Conservation (phyloP, 2,888 invertebrate genomes). For the Morpho helenor region DNA sequence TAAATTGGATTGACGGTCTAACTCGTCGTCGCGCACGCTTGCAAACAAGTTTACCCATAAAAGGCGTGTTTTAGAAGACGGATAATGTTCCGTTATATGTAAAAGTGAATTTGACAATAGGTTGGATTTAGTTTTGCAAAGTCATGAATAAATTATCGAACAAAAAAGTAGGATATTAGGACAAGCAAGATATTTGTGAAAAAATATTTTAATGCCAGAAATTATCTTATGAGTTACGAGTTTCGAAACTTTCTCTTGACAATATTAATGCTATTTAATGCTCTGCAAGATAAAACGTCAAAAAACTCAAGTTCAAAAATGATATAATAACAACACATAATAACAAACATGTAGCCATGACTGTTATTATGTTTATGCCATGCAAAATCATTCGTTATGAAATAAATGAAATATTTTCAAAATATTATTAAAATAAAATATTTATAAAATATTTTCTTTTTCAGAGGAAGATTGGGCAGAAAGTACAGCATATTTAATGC, state of each 20-base stretch:
- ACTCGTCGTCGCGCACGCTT: slow-evolving; percentile 2
- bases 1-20: neutral
- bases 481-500: slow-evolving; percentile 82
- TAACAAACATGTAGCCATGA: no score
- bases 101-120: slow-evolving; percentile 50
- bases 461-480: slow-evolving; percentile 89
- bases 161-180: slow-evolving; percentile 40
- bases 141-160: slow-evolving; percentile 40
- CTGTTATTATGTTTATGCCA: no score
- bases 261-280: neutral
- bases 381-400: no score
- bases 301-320: no score
- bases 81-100: slow-evolving; percentile 52
- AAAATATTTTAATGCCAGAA: neutral
- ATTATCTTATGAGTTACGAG: neutral
- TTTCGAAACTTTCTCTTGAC: neutral
- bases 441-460: slow-evolving; percentile 41
- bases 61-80: slow-evolving; percentile 38
- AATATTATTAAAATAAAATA: no score
- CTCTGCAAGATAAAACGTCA: no score
- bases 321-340: no score
- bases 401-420: no score
- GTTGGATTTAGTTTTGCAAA: slow-evolving; percentile 41
- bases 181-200: slow-evolving; percentile 26
- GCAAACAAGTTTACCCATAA: slow-evolving; percentile 14